phyloP scores from a whole-genome alignment of 2,113 vertebrate species.

The Phaethon lepturus region DNA sequence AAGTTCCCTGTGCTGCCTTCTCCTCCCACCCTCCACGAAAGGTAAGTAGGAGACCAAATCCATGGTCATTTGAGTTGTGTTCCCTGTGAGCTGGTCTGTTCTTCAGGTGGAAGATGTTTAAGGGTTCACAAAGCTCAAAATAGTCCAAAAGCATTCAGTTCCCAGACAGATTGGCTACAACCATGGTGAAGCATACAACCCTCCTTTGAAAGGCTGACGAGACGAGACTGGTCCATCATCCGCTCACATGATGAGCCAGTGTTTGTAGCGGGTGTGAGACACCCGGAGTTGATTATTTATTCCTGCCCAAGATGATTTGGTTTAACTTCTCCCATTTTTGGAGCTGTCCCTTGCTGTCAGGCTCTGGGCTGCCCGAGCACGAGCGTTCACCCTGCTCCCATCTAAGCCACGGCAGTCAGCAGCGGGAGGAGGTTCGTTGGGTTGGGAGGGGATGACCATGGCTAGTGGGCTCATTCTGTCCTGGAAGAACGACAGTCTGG shows the following conservation, averaged over 20 bases:
- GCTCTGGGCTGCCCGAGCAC: neutral
- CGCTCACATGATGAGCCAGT: fast-evolving
- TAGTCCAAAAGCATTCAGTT: neutral
- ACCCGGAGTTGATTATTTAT: neutral
- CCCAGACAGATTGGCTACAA: neutral
- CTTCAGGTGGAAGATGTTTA: neutral
- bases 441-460: neutral
- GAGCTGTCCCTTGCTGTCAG: neutral
- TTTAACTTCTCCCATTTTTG: neutral
- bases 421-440: neutral
- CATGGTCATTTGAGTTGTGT: neutral
- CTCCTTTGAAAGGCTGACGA: neutral
- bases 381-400: fast-evolving
- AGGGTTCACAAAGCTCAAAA: neutral
- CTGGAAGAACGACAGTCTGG: neutral
- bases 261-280: neutral
- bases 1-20: neutral
- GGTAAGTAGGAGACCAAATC: neutral
- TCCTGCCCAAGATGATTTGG: neutral
- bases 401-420: neutral
- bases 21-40: neutral
- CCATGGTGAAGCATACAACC: neutral
- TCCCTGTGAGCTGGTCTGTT: neutral
- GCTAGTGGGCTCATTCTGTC: neutral
- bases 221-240: neutral